phyloP scores from a whole-genome alignment of 1,140 invertebrate species.

The Cotesia glomerata region DNA sequence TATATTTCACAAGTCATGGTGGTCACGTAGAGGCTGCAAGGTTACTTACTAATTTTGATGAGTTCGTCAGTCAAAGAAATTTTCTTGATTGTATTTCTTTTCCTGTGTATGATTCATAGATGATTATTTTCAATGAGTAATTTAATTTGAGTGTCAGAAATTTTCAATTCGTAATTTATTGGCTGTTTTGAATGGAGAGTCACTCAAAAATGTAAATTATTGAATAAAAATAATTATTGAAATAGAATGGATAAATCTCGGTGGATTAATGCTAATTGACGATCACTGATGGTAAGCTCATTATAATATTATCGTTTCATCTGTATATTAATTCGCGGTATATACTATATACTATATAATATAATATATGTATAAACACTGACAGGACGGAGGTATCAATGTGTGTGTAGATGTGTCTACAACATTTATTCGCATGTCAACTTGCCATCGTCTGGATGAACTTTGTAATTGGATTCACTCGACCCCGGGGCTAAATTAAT shows the following conservation, averaged over 20 bases:
- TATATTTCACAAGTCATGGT: too few relatives aligned
- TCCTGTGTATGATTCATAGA: too few relatives aligned
- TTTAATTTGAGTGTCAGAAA: too few relatives aligned
- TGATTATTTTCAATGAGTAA: too few relatives aligned
- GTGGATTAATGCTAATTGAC: conserved; percentile 20
- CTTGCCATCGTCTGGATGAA: background rate
- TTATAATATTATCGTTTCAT: conserved; percentile 17
- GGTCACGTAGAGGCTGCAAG: too few relatives aligned
- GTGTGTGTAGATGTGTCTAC: background rate
- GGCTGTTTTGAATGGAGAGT: too few relatives aligned
- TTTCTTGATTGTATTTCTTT: too few relatives aligned
- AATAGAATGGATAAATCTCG: conserved; percentile 2
- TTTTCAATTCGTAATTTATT: too few relatives aligned
- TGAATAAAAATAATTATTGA: background rate
- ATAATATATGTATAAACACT: background rate
- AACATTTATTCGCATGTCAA: background rate
- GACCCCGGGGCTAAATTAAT: conserved; percentile 3
- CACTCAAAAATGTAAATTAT: background rate
- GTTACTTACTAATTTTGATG: too few relatives aligned
- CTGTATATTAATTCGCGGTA: background rate
- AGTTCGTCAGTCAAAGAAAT: too few relatives aligned
- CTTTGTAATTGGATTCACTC: conserved; percentile 1
- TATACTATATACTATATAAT: too few relatives aligned
- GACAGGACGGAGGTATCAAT: background rate
- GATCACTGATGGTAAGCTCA: background rate